A percentile compares a stretch with the other conserved stretches of the same genome.
Conservation (phyloP, 35 echinoderm and acorn worm species). For the Acanthaster planci region DNA sequence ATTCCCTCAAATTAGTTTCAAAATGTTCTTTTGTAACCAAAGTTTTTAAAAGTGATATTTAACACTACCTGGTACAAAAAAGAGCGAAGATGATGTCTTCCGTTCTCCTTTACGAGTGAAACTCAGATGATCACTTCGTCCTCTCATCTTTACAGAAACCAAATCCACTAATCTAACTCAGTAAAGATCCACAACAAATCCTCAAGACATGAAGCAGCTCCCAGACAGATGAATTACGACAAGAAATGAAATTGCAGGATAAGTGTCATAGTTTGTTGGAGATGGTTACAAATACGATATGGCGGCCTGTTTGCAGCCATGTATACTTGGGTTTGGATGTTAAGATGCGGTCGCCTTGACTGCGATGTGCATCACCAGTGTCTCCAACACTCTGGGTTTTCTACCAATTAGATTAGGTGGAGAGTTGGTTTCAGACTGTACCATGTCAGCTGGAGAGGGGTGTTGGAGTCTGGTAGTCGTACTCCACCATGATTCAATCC, state of each 20-base stretch:
- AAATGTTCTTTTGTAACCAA: not conserved
- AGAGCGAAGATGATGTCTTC: conserved; percentile 8
- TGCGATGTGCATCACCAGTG: not conserved
- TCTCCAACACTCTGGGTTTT: not conserved
- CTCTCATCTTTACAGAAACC: not conserved
- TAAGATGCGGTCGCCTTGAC: not conserved
- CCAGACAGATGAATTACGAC: not conserved
- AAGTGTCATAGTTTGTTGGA: not conserved
- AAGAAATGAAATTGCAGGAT: not conserved
- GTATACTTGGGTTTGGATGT: not conserved
- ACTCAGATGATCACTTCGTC: conserved; percentile 3
- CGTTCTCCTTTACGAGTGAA: conserved; percentile 10
- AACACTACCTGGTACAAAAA: conserved; percentile 12
- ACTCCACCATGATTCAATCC: not conserved
- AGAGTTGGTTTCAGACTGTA: conserved; percentile 30
- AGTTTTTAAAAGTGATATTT: not conserved
- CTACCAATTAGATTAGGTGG: conserved; percentile 19
- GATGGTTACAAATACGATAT: not conserved
- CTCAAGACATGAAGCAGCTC: not conserved
- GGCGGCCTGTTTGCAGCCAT: conserved; percentile 8
- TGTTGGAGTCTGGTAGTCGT: not conserved
- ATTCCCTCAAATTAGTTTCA: too few relatives aligned
- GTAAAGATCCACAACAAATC: not conserved
- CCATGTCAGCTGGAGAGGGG: not conserved
- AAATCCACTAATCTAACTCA: conserved; percentile 9